A percentile compares a stretch with the other conserved stretches of the same genome.
phyloP scores from a whole-genome alignment of 2,888 invertebrate species.

The Ophion obscuratus region DNA sequence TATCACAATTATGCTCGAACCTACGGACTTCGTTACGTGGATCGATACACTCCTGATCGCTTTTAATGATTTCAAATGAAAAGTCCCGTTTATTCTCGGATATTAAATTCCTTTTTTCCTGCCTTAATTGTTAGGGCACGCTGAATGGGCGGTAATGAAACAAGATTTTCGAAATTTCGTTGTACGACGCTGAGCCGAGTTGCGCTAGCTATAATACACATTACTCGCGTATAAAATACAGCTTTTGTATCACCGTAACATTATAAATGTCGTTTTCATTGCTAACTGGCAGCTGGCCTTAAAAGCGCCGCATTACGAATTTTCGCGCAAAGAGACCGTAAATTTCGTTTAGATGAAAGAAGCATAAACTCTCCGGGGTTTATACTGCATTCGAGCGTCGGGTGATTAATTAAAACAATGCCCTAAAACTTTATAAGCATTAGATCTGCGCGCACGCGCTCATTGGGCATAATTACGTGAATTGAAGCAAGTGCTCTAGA shows the following conservation, averaged over 20 bases:
- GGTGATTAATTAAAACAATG: constrained; percentile 65
- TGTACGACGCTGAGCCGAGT: neutral
- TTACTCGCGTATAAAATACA: neutral
- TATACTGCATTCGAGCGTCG: constrained; percentile 68
- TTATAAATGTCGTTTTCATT: constrained; percentile 77
- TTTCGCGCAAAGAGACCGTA: constrained; percentile 72
- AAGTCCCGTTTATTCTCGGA: no score
- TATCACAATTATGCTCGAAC: no score
- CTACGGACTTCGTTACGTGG: no score
- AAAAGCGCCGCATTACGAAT: constrained; percentile 78
- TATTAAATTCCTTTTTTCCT: no score
- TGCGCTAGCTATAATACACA: neutral
- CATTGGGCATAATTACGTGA: neutral
- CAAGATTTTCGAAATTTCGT: neutral
- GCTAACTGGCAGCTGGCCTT: constrained; percentile 78
- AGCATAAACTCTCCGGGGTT: constrained; percentile 72
- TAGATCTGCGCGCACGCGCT: neutral
- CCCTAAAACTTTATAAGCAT: constrained; percentile 10
- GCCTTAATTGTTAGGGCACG: no score
- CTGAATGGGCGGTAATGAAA: no score
- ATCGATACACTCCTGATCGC: no score
- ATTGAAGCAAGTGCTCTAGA: neutral
- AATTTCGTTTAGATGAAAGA: constrained; percentile 65
- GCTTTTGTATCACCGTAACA: constrained; percentile 62
- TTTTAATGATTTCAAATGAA: no score